These are phyloP conservation scores for Ptilodon capucinus DNA, from an alignment of 2,888 invertebrate genomes.

Conservation along the genomic window DNA sequence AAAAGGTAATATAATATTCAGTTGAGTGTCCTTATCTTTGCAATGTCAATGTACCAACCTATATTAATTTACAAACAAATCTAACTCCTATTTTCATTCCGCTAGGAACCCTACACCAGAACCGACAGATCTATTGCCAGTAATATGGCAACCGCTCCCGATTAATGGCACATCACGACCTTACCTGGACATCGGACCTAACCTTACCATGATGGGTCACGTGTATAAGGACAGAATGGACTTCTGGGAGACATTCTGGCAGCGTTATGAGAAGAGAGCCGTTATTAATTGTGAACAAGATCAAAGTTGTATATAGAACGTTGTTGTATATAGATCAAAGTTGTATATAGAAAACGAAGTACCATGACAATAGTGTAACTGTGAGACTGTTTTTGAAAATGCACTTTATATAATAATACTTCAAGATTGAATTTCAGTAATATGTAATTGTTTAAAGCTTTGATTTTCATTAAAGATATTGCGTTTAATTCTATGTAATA, in stretches of 20 bases:
- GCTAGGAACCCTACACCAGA: constrained; percentile 56
- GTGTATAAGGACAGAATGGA: constrained; percentile 45
- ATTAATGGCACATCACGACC: constrained; percentile 26
- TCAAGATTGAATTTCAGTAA: no score
- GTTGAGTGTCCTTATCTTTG: no score
- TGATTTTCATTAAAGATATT: no score
- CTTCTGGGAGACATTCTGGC: constrained; percentile 55
- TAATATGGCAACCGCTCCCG: constrained; percentile 42
- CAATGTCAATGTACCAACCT: no score
- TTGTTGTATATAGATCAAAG: no score
- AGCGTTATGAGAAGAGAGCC: constrained; percentile 24
- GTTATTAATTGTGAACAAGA: constrained; percentile 11
- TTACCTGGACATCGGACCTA: constrained; percentile 47
- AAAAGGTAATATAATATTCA: no score
- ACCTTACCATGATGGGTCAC: constrained; percentile 31
- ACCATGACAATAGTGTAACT: no score
- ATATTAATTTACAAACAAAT: not conserved
- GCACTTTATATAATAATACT: no score
- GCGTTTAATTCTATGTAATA: no score
- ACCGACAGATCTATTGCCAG: constrained; percentile 38
- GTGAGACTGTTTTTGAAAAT: no score
- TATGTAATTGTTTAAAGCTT: no score
- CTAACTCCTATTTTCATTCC: constrained; percentile 12
- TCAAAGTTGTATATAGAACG: not conserved
- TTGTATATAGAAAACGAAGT: no score